Conservation (phyloP, 2,797 vertebrate genomes). For the Hemitrygon akajei region DNA sequence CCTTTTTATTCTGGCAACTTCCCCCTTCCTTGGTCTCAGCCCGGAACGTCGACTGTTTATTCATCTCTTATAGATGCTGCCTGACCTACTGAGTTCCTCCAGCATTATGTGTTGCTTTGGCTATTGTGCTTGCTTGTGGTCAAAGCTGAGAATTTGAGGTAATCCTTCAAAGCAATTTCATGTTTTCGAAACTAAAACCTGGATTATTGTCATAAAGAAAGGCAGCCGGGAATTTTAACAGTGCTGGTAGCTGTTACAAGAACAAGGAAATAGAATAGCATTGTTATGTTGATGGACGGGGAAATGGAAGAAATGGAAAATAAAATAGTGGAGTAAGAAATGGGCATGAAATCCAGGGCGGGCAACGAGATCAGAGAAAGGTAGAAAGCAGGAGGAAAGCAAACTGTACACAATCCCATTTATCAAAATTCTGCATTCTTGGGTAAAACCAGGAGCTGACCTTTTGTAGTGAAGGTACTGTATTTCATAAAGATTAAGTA, state of each 20-base stretch:
- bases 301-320: neutral
- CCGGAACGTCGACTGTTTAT: too few species aligned
- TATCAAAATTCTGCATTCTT: neutral
- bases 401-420: neutral
- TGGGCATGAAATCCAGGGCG: neutral
- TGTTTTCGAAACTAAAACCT: neutral
- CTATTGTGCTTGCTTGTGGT: neutral
- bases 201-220: neutral
- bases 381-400: too few species aligned
- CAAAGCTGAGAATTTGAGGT: neutral
- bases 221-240: neutral
- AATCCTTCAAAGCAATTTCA: neutral
- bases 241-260: neutral
- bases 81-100: too few species aligned
- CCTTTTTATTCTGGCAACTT: too few species aligned
- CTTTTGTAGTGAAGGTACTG: neutral
- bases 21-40: too few species aligned
- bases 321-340: neutral
- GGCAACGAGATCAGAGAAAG: too few species aligned
- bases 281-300: too few species aligned
- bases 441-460: neutral
- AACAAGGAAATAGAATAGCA: neutral
- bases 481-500: neutral
- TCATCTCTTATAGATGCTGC: too few species aligned
- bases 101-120: too few species aligned